Base-by-base conservation (phyloP, 2,797 vertebrate species). In the Falco naumanni region DNA sequence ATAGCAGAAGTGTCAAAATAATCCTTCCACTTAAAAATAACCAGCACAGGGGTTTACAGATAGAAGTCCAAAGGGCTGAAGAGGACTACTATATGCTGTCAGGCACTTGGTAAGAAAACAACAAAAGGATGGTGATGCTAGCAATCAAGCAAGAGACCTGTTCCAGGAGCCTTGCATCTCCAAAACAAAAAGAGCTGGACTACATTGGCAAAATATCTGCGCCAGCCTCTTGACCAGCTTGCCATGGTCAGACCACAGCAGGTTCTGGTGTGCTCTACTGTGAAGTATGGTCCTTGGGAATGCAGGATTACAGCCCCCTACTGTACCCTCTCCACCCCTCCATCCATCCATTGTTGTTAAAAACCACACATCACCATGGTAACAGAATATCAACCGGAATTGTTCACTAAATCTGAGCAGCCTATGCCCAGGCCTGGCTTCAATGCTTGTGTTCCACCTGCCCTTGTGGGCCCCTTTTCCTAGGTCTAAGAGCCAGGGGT, bases 301-400 rank as follows among this genome's bases (percentile, higher is more conserved):
- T 0, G 4, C 7, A 16, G 60, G 33, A 19, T n/a, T 29, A 14
- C 33, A 83, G 22, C 20, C 28, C n/a, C 22, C 21, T 70, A 43
- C 25, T 14, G 4, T 9, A n/a, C 7, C 25, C 41, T 12, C 20
- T 33, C 33, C 31, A 5, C 31, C 57, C 41, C 21, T n/a, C 63
- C 65, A 45, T 33, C 33, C 31, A 5, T 41, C 31, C 5, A 6
- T 9, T 3, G 0, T 3, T 34, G 31, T 6, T 45, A 28, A 47
- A 64, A 43, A 9, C 37, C 59, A 47, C 0, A 0, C n/a, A 21
- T 68, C 10, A 0, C 66, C 59, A 19, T 4, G 6, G 74, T 37
- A 69, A 76, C 39, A 3, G 1, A 9, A 20, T 11, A 39, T 37
- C 48, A 20, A n/a, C 22, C 43, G 25, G 9, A 61, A 39, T 11